phyloP scores from a whole-genome alignment of 2,797 vertebrate species.

The Sternotherus odoratus region DNA sequence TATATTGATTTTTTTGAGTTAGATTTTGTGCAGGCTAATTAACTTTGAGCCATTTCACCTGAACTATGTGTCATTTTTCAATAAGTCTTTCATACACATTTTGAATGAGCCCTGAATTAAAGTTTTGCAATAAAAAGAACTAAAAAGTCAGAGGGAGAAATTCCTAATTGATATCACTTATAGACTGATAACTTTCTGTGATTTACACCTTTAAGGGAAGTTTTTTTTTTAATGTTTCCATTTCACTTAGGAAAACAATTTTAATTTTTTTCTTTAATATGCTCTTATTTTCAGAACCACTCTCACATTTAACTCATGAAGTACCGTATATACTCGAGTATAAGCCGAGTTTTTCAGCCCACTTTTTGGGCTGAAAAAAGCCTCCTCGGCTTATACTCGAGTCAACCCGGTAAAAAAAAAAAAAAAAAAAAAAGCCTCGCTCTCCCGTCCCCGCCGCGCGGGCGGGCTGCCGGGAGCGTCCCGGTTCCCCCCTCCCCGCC shows the following conservation, averaged over 20 bases:
- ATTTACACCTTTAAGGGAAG: neutral
- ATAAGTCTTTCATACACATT: neutral
- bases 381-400: too few species aligned
- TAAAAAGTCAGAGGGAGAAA: neutral
- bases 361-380: too few species aligned
- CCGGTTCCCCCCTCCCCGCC: too few species aligned
- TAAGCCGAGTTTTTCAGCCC: too few species aligned
- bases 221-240: neutral
- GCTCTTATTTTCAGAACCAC: neutral
- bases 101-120: neutral
- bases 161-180: neutral
- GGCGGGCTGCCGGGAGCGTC: too few species aligned
- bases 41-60: neutral
- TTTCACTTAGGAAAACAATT: conserved; percentile 4
- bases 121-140: neutral
- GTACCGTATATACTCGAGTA: too few species aligned
- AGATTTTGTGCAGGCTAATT: neutral
- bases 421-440: too few species aligned
- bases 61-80: neutral
- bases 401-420: too few species aligned
- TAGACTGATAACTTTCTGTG: neutral
- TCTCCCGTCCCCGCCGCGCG: too few species aligned
- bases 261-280: neutral
- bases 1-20: conserved; percentile 27
- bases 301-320: neutral